Conservation (phyloP, 2,888 invertebrate genomes). For the Andrena flavipes region DNA sequence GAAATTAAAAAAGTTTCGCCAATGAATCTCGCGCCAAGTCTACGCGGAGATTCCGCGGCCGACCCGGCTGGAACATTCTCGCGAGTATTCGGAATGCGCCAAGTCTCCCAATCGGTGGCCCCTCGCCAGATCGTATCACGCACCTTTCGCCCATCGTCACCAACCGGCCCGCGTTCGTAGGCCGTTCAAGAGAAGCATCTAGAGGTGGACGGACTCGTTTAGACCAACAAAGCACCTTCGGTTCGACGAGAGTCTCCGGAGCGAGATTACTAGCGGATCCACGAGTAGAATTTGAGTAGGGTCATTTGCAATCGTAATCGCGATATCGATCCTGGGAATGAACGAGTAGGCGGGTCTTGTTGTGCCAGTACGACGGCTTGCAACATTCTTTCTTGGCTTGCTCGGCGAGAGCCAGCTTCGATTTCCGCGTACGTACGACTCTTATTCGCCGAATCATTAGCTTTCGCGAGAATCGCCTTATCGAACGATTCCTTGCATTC, state of each 20-base stretch:
- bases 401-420: conserved; percentile 26
- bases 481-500: conserved; percentile 3
- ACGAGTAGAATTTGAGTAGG: not conserved
- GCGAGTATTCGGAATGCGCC: conserved; percentile 12
- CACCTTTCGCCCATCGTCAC: no score
- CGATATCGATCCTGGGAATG: conserved; percentile 42
- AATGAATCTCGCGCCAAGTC: not conserved
- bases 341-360: conserved; percentile 25
- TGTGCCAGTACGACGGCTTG: conserved; percentile 18
- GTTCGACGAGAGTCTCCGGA: not conserved
- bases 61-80: not conserved
- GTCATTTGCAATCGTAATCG: conserved; percentile 27
- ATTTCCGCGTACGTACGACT: conserved; percentile 24
- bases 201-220: no score
- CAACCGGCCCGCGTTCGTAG: no score
- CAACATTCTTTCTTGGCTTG: conserved; percentile 12
- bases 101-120: conserved; percentile 24
- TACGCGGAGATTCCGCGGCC: not conserved
- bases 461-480: conserved; percentile 28
- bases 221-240: no score
- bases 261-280: not conserved
- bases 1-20: not conserved
- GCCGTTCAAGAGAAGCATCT: no score
- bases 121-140: conserved; percentile 5
- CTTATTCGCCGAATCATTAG: conserved; percentile 10